Evolutionary conservation across 2,888 invertebrate species (phyloP).

Genomic region (Drosophila tanythrix): DNA sequence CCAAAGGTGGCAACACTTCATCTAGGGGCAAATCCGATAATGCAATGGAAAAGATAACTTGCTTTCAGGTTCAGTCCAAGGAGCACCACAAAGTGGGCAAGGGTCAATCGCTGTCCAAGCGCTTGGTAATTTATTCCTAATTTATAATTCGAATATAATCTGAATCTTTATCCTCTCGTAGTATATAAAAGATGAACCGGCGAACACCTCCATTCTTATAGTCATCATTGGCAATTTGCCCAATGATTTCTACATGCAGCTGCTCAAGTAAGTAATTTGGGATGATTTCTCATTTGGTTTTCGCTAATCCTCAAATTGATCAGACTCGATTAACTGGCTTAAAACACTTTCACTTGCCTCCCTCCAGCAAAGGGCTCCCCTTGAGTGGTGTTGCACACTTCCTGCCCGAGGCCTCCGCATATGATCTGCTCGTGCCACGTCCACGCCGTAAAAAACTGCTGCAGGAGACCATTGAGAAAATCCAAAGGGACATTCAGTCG

Average conservation of each 20-base stretch:
- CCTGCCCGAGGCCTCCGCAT: constrained; percentile 71
- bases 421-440: constrained; percentile 74
- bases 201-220: constrained; percentile 59
- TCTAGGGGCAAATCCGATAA: constrained; percentile 37
- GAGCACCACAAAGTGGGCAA: constrained; percentile 69
- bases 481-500: constrained; percentile 60
- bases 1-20: constrained; percentile 19
- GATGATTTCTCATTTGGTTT: background rate
- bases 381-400: constrained; percentile 78
- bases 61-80: constrained; percentile 44
- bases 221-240: constrained; percentile 67
- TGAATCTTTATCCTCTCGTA: constrained; percentile 4
- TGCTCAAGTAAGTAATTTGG: constrained; percentile 19
- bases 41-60: constrained; percentile 35
- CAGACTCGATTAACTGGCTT: background rate
- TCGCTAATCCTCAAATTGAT: background rate
- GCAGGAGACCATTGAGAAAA: constrained; percentile 49
- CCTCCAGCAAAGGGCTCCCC: constrained; percentile 57
- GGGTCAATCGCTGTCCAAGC: constrained; percentile 47
- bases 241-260: constrained; percentile 54
- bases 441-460: constrained; percentile 61
- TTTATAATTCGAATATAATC: accelerated
- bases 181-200: constrained; percentile 75
- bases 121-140: constrained; percentile 55
- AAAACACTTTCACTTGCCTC: background rate